A percentile compares a stretch with the other conserved stretches of the same genome.
phyloP scores from a whole-genome alignment of 2,888 invertebrate genomes.

The Drosophila affinis region DNA sequence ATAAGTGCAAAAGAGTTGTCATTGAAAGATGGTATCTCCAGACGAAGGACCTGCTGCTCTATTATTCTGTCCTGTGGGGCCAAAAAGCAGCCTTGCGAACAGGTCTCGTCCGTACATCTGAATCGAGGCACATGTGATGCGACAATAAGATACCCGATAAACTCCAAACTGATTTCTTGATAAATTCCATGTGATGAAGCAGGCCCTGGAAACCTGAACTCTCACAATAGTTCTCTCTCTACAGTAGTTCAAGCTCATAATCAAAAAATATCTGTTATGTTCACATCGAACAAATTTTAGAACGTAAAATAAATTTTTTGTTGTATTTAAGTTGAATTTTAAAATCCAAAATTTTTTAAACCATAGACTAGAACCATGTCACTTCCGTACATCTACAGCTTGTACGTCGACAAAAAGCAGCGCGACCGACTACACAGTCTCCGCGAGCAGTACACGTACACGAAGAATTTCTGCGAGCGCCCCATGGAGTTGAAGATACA shows the following conservation, averaged over 20 bases:
- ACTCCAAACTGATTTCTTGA: neutral
- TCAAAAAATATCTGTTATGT: neutral
- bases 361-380: neutral
- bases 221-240: neutral
- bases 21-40: neutral
- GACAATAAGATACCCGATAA: neutral
- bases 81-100: neutral
- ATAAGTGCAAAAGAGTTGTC: slow-evolving; percentile 42
- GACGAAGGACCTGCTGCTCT: slow-evolving; percentile 1
- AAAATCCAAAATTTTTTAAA: neutral
- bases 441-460: neutral
- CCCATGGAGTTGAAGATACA: neutral
- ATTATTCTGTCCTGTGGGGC: too few relatives aligned
- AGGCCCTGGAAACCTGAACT: neutral
- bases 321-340: neutral
- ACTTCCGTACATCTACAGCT: neutral
- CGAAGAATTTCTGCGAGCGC: neutral
- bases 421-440: neutral
- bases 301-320: neutral
- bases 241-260: neutral
- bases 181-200: too few relatives aligned
- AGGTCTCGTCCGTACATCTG: too few relatives aligned
- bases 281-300: too few relatives aligned
- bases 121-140: neutral
- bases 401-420: neutral